Evolutionary conservation across 2,797 vertebrate genomes (phyloP), one percentile per base, ranked within the genome.

Genomic region (Tenualosa ilisha): DNA sequence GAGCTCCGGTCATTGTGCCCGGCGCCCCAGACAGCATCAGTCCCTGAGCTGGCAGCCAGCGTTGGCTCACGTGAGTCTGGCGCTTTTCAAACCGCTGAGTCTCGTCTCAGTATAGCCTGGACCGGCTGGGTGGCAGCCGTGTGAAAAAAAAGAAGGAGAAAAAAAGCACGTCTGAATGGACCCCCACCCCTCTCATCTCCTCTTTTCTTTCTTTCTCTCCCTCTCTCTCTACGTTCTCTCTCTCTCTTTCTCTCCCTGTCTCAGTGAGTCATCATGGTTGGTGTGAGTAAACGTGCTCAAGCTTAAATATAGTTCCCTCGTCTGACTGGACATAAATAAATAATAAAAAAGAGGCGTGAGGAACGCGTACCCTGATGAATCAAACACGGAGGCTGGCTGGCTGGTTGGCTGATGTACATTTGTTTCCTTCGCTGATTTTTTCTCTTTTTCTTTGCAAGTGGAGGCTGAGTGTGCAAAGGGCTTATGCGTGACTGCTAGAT

Each of bases 221-320:
- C 24, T 65, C 24, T 31, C 24, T 26, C 51, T 68, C 31, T 75
- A 40, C 68, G 31, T 2, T 46, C 72, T 8, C 68, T 75, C 37
- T 75, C 37, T 75, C 15, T 20, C 37, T 79, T 40, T 43, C 40
- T 22, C 72, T 8, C 40, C 46, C 72, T 46, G 15, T 46, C 72
- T 79, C 40, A 46, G 37, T 79, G 72, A 79, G 72, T 79, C 72
- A 79, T 79, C 20, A 9, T 79, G 6, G 37, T 79, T 40, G 43
- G 72, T 37, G 26, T 43, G 40, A 79, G 72, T 79, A 46, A 79
- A 79, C 20, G 72, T 46, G 37, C 72, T n/a, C 72, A 79, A 46
- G 72, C 40, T 79, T 79, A 79, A 79, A 79, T 79, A 79, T 79
- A 79, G 72, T 79, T 79, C 37, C 17, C 12, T 72, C 17, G 40